Percentiles rank a stretch among this genome's conserved stretches.
These are phyloP conservation scores for Ochlodes sylvanus DNA, from an alignment of 2,888 invertebrate species.

Conservation along the genomic window DNA sequence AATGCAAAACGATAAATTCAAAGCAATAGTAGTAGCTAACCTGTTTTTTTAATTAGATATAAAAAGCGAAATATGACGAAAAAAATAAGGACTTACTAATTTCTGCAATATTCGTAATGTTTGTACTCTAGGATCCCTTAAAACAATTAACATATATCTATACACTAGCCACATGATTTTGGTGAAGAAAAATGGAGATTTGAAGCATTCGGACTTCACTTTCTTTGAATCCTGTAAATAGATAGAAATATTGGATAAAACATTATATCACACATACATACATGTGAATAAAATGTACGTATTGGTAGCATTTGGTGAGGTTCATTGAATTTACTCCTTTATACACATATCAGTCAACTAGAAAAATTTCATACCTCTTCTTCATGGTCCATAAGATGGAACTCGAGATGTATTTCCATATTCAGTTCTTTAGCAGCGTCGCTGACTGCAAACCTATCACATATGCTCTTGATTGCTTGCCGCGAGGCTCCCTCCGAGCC, in stretches of 20 bases:
- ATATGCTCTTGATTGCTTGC: conserved; percentile 88
- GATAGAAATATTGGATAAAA: no score
- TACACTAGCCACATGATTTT: conserved; percentile 91
- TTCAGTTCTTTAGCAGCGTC: conserved; percentile 91
- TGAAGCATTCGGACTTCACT: conserved; percentile 59
- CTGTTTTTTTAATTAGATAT: no score
- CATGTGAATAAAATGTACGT: no score
- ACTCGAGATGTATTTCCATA: conserved; percentile 89
- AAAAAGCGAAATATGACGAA: neutral
- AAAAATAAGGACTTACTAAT: conserved; percentile 85
- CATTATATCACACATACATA: no score
- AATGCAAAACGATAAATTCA: no score
- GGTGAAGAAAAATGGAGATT: conserved; percentile 88
- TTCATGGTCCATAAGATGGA: conserved; percentile 84
- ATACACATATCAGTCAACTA: no score
- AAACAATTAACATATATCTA: conserved; percentile 89
- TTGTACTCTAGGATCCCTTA: conserved; percentile 93
- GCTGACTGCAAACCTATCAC: conserved; percentile 91
- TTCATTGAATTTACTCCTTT: no score
- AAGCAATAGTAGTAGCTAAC: no score
- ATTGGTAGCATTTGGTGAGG: no score
- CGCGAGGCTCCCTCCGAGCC: conserved; percentile 90
- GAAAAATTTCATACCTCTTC: conserved; percentile 74
- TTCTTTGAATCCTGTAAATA: conserved; percentile 54
- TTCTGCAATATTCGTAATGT: conserved; percentile 91